Conservation (phyloP, 1,140 invertebrate genomes). For the Orussus abietinus region DNA sequence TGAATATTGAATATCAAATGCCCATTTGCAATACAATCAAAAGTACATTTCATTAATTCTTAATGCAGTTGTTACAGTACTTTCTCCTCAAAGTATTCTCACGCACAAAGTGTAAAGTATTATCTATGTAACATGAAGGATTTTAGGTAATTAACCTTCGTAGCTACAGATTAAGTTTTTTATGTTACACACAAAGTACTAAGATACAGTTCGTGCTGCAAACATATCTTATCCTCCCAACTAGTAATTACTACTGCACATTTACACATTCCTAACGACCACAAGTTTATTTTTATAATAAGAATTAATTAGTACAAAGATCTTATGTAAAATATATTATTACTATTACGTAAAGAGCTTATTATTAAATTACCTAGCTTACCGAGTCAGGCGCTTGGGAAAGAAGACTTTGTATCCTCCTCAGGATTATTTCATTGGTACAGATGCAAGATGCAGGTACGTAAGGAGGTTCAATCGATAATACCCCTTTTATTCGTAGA, state of each 20-base stretch:
- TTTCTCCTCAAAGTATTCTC: too few relatives aligned
- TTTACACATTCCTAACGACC: constrained; percentile 25
- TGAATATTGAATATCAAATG: too few relatives aligned
- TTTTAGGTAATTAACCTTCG: too few relatives aligned
- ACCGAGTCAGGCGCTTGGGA: constrained; percentile 5
- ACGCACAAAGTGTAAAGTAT: too few relatives aligned
- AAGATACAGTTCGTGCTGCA: neutral
- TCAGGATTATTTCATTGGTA: constrained; percentile 39
- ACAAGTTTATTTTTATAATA: constrained; percentile 34
- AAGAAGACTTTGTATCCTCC: constrained; percentile 37
- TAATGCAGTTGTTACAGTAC: too few relatives aligned
- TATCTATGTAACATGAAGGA: neutral
- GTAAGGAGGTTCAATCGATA: constrained; percentile 45
- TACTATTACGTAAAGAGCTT: constrained; percentile 13
- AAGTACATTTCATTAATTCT: too few relatives aligned
- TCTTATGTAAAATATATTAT: constrained; percentile 28
- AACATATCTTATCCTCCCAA: constrained; percentile 1
- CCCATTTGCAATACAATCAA: constrained; percentile 1
- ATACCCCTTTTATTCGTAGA: constrained; percentile 33
- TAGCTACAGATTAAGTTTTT: too few relatives aligned
- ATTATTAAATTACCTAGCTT: neutral
- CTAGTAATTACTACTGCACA: neutral
- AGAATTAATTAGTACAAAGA: constrained; percentile 17
- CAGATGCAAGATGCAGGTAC: constrained; percentile 36
- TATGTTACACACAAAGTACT: neutral